phyloP scores from a whole-genome alignment of 2,888 invertebrate species.

The Gastrophysa polygoni region DNA sequence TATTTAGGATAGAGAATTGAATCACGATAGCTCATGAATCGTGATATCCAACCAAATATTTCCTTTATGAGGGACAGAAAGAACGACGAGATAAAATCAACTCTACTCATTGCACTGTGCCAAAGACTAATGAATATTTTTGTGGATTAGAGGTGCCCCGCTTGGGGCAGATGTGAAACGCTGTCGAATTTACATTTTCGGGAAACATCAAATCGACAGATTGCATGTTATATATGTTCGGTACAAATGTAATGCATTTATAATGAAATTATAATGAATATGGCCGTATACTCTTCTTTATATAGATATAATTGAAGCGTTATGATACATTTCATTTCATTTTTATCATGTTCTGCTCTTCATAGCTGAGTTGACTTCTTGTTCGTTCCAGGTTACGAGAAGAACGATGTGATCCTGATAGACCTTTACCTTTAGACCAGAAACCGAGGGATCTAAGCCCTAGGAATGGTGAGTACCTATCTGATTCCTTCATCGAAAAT shows the following conservation, averaged over 20 bases:
- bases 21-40: too few species aligned
- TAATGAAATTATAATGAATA: conserved; percentile 53
- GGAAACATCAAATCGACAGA: conserved; percentile 53
- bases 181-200: conserved; percentile 41
- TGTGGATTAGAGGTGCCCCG: conserved; percentile 22
- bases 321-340: conserved; percentile 20
- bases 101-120: too few species aligned
- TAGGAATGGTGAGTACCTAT: conserved; percentile 76
- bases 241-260: conserved; percentile 56
- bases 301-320: conserved; percentile 44
- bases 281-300: conserved; percentile 40
- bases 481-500: neutral
- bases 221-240: conserved; percentile 49
- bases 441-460: conserved; percentile 86
- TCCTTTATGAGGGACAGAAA: too few species aligned
- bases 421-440: conserved; percentile 78
- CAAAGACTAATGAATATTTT: too few species aligned
- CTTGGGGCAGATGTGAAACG: conserved; percentile 37
- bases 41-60: too few species aligned
- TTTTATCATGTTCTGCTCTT: conserved; percentile 25
- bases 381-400: conserved; percentile 81
- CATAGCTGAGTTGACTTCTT: too few species aligned
- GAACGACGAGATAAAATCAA: too few species aligned
- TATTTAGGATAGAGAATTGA: too few species aligned
- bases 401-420: conserved; percentile 84